Percentiles rank a stretch among this genome's conserved stretches.
Conservation (phyloP, 30 jellyfish, hydroid and myxozoan species). For the Chironex yamaguchii region DNA sequence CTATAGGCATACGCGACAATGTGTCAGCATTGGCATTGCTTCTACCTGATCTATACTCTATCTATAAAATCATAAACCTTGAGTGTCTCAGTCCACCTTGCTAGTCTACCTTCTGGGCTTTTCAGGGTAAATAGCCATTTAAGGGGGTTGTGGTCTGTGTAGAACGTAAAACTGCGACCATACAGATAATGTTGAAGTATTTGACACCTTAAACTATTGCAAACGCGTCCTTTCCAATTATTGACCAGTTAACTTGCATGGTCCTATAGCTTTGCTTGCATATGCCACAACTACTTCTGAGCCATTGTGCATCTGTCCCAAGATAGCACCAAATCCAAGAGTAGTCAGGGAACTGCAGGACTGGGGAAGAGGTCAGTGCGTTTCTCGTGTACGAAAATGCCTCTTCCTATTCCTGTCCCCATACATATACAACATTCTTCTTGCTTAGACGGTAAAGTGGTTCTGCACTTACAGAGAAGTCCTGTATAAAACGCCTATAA, state of each 20-base stretch:
- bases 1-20: constrained; percentile 64
- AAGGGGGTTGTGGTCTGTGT: constrained; percentile 70
- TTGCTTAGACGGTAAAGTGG: constrained; percentile 46
- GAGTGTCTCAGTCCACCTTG: constrained; percentile 67
- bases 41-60: constrained; percentile 66
- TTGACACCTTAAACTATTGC: constrained; percentile 58
- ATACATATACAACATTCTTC: constrained; percentile 22
- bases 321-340: constrained; percentile 55
- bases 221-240: constrained; percentile 61
- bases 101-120: constrained; percentile 40
- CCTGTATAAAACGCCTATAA: constrained; percentile 58
- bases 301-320: constrained; percentile 56
- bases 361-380: constrained; percentile 46
- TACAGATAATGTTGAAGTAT: constrained; percentile 33
- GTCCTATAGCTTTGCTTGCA: constrained; percentile 29
- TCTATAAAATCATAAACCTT: constrained; percentile 61
- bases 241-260: constrained; percentile 19
- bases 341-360: constrained; percentile 45
- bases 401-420: constrained; percentile 44
- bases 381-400: constrained; percentile 54
- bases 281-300: constrained; percentile 41
- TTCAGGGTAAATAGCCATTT: constrained; percentile 56
- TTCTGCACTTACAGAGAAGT: constrained; percentile 41
- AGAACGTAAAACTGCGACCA: constrained; percentile 59
- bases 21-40: constrained; percentile 72